phyloP scores from a whole-genome alignment of 92 coral and sea anemone species.

The Phenganax subtilis region DNA sequence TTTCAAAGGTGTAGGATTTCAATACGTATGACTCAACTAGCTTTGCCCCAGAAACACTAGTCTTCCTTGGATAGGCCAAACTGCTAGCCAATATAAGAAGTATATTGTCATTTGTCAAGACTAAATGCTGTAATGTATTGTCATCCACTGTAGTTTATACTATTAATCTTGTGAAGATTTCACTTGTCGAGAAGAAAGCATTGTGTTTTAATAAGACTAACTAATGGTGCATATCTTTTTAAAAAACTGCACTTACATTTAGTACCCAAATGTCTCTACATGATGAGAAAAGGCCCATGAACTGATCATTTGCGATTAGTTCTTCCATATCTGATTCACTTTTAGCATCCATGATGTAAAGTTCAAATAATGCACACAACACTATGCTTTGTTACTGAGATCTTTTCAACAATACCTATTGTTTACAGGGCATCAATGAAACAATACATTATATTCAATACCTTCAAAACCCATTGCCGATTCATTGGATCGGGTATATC shows the following conservation, averaged over 20 bases:
- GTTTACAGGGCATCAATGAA: background rate
- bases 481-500: slow-evolving; percentile 21
- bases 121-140: too few relatives aligned
- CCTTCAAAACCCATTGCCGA: slow-evolving; percentile 66
- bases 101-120: too few relatives aligned
- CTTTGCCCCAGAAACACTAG: too few relatives aligned
- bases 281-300: slow-evolving; percentile 7
- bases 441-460: slow-evolving; percentile 60
- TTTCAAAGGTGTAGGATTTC: too few relatives aligned
- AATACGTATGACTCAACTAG: too few relatives aligned
- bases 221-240: background rate
- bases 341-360: slow-evolving; percentile 1
- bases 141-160: too few relatives aligned
- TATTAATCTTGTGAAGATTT: too few relatives aligned
- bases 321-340: slow-evolving; percentile 25
- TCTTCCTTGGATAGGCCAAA: too few relatives aligned
- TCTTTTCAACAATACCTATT: background rate
- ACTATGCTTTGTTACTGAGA: background rate
- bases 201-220: background rate
- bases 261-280: slow-evolving; percentile 22
- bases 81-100: too few relatives aligned
- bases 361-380: background rate
- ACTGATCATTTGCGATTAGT: slow-evolving; percentile 16
- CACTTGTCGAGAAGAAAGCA: too few relatives aligned
- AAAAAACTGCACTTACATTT: background rate